A percentile compares a stretch with the other conserved stretches of the same genome.
Evolutionary conservation across 2,797 vertebrate species (phyloP).

Genomic region (Oreortyx pictus): DNA sequence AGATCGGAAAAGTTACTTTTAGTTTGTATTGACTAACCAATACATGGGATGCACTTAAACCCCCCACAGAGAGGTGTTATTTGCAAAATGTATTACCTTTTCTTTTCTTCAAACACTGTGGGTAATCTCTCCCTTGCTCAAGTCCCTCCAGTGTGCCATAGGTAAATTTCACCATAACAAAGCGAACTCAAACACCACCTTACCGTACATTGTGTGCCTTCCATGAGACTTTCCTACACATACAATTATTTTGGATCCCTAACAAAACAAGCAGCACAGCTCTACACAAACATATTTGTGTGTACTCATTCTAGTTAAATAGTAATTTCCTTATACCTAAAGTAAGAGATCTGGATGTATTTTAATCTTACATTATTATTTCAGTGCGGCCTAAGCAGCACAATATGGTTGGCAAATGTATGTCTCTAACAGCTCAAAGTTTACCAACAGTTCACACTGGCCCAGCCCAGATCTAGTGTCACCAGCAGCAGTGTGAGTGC

Average conservation of each 20-base stretch:
- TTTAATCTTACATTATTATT: slow-evolving; percentile 13
- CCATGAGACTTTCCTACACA: slow-evolving; percentile 1
- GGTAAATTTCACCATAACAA: slow-evolving; percentile 72
- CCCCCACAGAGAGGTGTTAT: slow-evolving; percentile 72
- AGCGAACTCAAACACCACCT: slow-evolving; percentile 45
- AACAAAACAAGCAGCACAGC: slow-evolving; percentile 1
- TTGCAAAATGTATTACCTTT: slow-evolving; percentile 74
- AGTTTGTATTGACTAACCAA: slow-evolving; percentile 35
- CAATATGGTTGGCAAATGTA: neutral
- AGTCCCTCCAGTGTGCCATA: slow-evolving; percentile 58
- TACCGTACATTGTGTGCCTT: neutral
- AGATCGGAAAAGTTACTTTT: slow-evolving; percentile 60
- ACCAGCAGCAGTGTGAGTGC: neutral
- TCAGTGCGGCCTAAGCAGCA: neutral
- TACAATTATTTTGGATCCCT: slow-evolving; percentile 8
- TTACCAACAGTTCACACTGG: neutral
- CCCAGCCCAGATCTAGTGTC: rapidly evolving
- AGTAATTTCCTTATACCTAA: neutral
- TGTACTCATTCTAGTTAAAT: neutral
- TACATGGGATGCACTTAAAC: slow-evolving; percentile 65
- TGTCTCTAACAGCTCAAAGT: neutral
- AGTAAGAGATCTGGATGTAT: neutral
- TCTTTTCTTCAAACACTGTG: slow-evolving; percentile 68
- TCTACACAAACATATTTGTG: neutral
- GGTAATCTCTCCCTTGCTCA: slow-evolving; percentile 62